Evolutionary conservation across 92 coral and sea anemone genomes (phyloP).

Genomic region (Galaxea fascicularis): DNA sequence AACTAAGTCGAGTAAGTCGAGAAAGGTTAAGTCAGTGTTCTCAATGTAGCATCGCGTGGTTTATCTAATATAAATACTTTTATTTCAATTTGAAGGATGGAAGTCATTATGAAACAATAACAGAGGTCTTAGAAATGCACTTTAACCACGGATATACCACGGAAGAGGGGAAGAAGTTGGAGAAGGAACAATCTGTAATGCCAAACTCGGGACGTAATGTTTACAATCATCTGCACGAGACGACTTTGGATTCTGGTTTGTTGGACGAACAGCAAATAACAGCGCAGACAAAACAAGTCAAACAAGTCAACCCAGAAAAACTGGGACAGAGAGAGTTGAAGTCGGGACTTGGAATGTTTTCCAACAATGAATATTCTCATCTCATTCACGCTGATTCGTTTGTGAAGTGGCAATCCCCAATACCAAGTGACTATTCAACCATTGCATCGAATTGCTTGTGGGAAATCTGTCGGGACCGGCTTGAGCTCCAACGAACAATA

Average conservation of each 20-base stretch:
- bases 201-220: neutral
- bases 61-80: neutral
- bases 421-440: neutral
- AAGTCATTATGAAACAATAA: constrained; percentile 27
- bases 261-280: neutral
- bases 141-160: constrained; percentile 18
- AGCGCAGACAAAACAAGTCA: neutral
- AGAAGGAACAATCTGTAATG: neutral
- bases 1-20: too few relatives aligned
- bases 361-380: constrained; percentile 19
- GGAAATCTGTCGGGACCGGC: constrained; percentile 26
- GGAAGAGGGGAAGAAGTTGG: neutral
- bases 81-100: neutral
- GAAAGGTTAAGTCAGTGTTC: too few relatives aligned
- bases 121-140: constrained; percentile 13
- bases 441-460: constrained; percentile 1
- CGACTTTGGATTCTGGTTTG: neutral
- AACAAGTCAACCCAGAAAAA: neutral
- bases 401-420: neutral
- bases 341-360: constrained; percentile 1
- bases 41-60: neutral
- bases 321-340: neutral
- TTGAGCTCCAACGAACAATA: constrained; percentile 17
- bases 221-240: constrained; percentile 20
- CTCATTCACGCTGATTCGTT: constrained; percentile 8